Conservation (phyloP, 2,888 invertebrate genomes). For the Pegoplata infirma region DNA sequence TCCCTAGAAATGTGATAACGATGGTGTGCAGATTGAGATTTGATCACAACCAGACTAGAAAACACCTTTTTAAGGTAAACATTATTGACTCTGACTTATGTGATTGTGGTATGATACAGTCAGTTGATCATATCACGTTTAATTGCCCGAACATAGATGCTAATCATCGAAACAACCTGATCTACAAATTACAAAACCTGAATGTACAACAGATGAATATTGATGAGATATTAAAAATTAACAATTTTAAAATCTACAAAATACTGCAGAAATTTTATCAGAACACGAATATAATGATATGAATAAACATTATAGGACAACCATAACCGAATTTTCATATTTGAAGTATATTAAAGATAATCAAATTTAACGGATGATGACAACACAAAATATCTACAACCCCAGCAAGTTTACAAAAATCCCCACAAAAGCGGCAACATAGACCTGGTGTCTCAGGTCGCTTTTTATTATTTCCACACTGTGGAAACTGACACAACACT, state of each 20-base stretch:
- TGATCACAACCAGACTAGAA: not conserved
- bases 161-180: not conserved
- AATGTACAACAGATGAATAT: not conserved
- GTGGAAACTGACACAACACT: too few species aligned
- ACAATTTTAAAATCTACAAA: not conserved
- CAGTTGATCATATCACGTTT: not conserved
- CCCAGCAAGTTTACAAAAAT: too few species aligned
- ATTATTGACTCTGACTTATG: not conserved
- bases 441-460: too few species aligned
- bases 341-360: too few species aligned
- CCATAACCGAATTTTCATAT: too few species aligned
- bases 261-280: not conserved
- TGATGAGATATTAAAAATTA: not conserved
- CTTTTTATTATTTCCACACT: too few species aligned
- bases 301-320: too few species aligned
- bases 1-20: not conserved
- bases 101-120: not conserved
- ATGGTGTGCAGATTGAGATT: slow-evolving; percentile 2
- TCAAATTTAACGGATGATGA: too few species aligned
- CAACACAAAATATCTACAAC: too few species aligned
- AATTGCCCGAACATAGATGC: not conserved
- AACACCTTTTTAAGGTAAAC: not conserved
- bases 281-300: not conserved
- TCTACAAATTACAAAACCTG: not conserved
- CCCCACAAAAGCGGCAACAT: too few species aligned